Evolutionary conservation across 2,888 invertebrate species (phyloP).

Genomic region (Auanema freiburgensis): DNA sequence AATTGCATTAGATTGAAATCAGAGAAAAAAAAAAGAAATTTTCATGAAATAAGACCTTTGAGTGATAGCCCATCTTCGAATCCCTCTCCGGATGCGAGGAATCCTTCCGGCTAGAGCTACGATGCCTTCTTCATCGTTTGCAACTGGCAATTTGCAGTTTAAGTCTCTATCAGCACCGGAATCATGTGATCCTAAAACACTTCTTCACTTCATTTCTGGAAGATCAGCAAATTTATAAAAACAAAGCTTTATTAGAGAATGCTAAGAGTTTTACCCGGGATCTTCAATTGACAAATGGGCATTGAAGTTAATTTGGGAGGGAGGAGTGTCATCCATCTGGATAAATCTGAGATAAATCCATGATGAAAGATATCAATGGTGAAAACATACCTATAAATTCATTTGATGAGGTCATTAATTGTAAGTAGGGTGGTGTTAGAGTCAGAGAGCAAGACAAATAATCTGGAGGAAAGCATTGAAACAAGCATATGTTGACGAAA

Average conservation of each 20-base stretch:
- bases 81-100: slow-evolving; percentile 18
- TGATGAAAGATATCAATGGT: slow-evolving; percentile 1
- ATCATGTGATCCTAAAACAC: slow-evolving; percentile 40
- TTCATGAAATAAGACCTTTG: slow-evolving; percentile 23
- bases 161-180: slow-evolving; percentile 36
- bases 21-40: neutral
- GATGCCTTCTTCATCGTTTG: slow-evolving; percentile 36
- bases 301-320: slow-evolving; percentile 22
- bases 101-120: slow-evolving; percentile 14
- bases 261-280: slow-evolving; percentile 33
- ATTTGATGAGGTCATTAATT: no score
- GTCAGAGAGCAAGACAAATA: no score
- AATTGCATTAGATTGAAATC: neutral
- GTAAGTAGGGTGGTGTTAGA: no score
- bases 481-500: no score
- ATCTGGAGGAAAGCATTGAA: no score
- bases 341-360: slow-evolving; percentile 12
- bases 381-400: no score
- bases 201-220: slow-evolving; percentile 4
- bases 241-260: neutral
- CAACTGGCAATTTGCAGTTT: slow-evolving; percentile 27
- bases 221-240: neutral
- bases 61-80: slow-evolving; percentile 45
- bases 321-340: slow-evolving; percentile 42
- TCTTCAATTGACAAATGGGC: slow-evolving; percentile 28